Evolutionary conservation across 1,140 invertebrate species (phyloP).

Genomic region (Drosophila ficusphila): DNA sequence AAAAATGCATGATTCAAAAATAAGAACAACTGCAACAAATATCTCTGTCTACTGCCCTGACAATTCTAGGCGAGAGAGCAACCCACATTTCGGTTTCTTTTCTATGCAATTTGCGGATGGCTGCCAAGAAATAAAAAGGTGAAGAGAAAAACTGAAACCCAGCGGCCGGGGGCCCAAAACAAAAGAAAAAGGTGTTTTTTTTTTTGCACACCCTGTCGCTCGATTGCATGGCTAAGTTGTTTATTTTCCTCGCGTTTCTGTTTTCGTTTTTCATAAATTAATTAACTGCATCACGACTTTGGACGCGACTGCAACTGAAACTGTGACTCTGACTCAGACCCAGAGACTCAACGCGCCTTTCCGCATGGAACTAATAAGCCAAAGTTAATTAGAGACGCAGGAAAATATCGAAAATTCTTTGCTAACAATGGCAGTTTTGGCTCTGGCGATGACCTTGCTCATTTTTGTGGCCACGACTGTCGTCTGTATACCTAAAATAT

Average conservation of each 20-base stretch:
- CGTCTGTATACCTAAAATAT: background rate
- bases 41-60: conserved; percentile 58
- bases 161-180: conserved; percentile 5
- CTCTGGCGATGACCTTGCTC: conserved; percentile 44
- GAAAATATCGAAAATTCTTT: conserved; percentile 30
- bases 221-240: conserved; percentile 46
- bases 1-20: conserved; percentile 81
- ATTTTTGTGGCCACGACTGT: conserved; percentile 3
- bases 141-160: conserved; percentile 16
- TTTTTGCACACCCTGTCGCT: conserved; percentile 49
- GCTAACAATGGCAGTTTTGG: conserved; percentile 32
- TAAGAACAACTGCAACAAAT: conserved; percentile 48
- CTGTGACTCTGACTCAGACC: conserved; percentile 26
- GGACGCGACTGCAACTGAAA: conserved; percentile 38
- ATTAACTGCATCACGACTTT: conserved; percentile 77
- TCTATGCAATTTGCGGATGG: conserved; percentile 71
- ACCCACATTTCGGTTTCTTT: conserved; percentile 68
- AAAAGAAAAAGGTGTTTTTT: conserved; percentile 52
- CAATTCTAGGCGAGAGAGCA: conserved; percentile 76
- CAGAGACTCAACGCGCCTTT: conserved; percentile 46
- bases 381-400: conserved; percentile 63
- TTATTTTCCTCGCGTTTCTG: conserved; percentile 27
- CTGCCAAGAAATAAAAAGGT: conserved; percentile 63
- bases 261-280: conserved; percentile 77
- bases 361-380: conserved; percentile 53